Evolutionary conservation across 2,113 vertebrate genomes (phyloP).

Genomic region (Tricholaema leucomelas): DNA sequence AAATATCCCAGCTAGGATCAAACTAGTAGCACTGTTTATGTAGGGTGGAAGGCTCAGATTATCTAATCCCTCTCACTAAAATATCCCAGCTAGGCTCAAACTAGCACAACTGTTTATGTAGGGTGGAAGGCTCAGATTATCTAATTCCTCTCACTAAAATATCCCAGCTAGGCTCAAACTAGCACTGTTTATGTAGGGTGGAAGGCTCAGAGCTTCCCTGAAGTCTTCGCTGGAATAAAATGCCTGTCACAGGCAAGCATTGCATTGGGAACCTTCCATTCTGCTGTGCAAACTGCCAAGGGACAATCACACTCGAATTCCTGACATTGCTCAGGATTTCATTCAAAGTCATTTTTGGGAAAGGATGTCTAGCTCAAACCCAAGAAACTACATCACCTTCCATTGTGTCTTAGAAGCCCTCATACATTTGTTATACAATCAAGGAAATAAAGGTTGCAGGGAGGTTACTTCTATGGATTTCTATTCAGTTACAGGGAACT

Average conservation of each 20-base stretch:
- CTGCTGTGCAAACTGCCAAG: background rate
- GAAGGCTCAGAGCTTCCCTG: background rate
- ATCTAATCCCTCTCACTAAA: too few relatives aligned
- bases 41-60: background rate
- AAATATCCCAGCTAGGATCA: too few relatives aligned
- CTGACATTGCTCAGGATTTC: background rate
- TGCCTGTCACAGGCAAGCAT: background rate
- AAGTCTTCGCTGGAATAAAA: conserved; percentile 15
- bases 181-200: background rate
- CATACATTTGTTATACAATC: background rate
- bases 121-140: background rate
- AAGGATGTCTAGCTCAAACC: background rate
- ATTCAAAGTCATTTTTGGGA: background rate
- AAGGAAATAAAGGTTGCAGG: background rate
- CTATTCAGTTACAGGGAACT: background rate
- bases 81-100: too few relatives aligned
- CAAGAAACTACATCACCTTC: background rate
- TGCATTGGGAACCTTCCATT: background rate
- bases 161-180: too few relatives aligned
- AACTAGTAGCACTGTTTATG: background rate
- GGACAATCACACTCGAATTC: background rate
- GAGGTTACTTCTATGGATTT: background rate
- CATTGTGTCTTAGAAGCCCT: background rate
- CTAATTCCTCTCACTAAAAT: too few relatives aligned
- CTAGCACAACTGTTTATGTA: background rate